Evolutionary conservation across 2,113 vertebrate species (phyloP), one percentile per base, ranked within the genome.

Genomic region (Lophotis ruficrista): DNA sequence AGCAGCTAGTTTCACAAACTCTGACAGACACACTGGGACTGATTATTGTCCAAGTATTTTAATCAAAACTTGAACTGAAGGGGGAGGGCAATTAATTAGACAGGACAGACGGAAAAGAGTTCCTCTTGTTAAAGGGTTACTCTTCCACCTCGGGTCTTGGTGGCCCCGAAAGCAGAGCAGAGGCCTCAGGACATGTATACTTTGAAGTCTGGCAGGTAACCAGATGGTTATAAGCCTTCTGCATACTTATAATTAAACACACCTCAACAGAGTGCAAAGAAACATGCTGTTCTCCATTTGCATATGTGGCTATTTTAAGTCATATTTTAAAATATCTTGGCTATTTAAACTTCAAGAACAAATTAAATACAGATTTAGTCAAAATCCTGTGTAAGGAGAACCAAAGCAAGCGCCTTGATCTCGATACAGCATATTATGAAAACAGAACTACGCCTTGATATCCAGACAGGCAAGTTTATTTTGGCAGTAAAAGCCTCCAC

Each of bases 301-400:
- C 66, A 83, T 87, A 83, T 12, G 33, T 19, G 75, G 82, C 77
- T 68, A 93, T 89, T 93, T 79, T 56, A 94, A 83, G 88, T 60
- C 21, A 57, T 61, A 84, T 78, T 96, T 60, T n/a, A 28, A 96
- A 97, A 70, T 78, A 82, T 65, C 76, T 83, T 60, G 79, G 69
- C 33, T 83, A 87, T 77, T 69, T 89, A 37, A 61, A 83, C 47
- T 91, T 95, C 64, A 93, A 91, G 66, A 95, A 95, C 51, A 94
- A 94, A 97, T 75, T 96, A 98, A 90, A 68, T 51, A 77, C 92
- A 94, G 51, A 89, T 79, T 91, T 91, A 87, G 51, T 91, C n/a
- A 83, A 88, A 95, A 93, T 19, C 24, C n/a, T 91, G 21, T 51
- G 85, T n/a, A 51, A 82, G 78, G 38, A 66, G 33, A 82, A 89